Percentiles rank a stretch among this genome's conserved stretches.
These are phyloP conservation scores for Leptura quadrifasciata DNA, from an alignment of 2,888 invertebrate genomes.

Conservation along the genomic window DNA sequence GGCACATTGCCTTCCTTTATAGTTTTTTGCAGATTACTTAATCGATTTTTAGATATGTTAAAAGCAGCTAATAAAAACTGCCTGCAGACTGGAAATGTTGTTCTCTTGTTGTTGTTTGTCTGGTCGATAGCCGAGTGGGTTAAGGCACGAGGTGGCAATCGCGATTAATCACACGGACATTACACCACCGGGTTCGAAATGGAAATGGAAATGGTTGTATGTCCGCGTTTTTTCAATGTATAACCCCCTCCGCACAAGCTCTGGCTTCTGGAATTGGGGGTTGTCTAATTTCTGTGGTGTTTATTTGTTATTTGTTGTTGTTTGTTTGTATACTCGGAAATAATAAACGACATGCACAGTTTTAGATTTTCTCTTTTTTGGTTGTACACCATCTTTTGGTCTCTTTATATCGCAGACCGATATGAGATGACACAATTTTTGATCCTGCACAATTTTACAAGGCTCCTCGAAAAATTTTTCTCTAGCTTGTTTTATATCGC, in stretches of 20 bases:
- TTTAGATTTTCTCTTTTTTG: constrained; percentile 6
- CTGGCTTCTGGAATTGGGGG: too few species aligned
- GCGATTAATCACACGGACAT: too few species aligned
- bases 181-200: too few species aligned
- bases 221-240: too few species aligned
- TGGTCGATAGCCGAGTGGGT: too few species aligned
- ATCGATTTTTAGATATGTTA: constrained; percentile 4
- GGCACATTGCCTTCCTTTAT: constrained; percentile 6
- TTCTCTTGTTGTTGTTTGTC: too few species aligned
- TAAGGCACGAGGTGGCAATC: too few species aligned
- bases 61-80: background rate
- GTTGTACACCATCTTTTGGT: background rate
- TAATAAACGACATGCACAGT: background rate
- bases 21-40: too few species aligned
- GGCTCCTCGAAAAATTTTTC: background rate
- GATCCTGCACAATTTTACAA: background rate
- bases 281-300: too few species aligned
- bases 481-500: background rate
- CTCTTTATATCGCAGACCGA: background rate
- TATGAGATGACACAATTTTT: constrained; percentile 5
- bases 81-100: background rate
- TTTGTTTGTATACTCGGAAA: background rate
- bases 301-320: too few species aligned
- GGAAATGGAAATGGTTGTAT: too few species aligned
- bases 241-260: too few species aligned